Evolutionary conservation across 2,113 vertebrate species (phyloP), one percentile per base, ranked within the genome.

Genomic region (Laticauda colubrina): DNA sequence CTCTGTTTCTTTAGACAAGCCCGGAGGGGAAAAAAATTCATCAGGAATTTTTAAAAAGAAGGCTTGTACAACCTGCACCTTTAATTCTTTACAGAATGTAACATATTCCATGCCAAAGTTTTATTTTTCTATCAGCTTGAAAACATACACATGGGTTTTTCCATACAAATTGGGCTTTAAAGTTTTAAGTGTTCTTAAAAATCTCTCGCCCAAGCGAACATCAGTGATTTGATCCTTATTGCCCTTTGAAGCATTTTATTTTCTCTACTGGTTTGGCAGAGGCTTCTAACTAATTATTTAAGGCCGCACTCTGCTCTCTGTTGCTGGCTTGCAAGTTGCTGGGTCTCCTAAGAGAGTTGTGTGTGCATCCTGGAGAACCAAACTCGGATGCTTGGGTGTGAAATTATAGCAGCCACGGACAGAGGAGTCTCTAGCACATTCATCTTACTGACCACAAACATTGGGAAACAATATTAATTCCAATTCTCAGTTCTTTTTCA

Each of bases 231-330:
- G 96, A 96, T 96, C 94, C 92, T 96, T 93, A 15, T 94, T 75
- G n/a, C 96, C 96, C 95, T 96, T 94, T 93, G 96, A 97, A 97
- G 34, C 88, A 57, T 54, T 11, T 4, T 94, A 92, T 94, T 97
- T 89, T 59, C 95, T 92, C 85, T 18, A 93, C 96, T 92, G 89
- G 94, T 96, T 95, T 92, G 87, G 91, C 92, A 91, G 94, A 95
- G 93, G 89, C 39, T 91, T 96, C 95, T 97, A 96, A 97, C 95
- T 97, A 97, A 97, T 97, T 97, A 96, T 96, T 96, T 95, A 81
- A 94, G 96, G 96, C 96, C 95, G 95, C 96, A 96, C 95, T 92
- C 93, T 96, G 96, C 97, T 96, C 96, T 96, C 91, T 90, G 5
- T 92, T 95, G 88, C 95, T 87, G 93, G 94, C 92, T 0, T 94